Percentiles rank a stretch among this genome's conserved stretches.
Conservation (phyloP, 1,140 invertebrate genomes). For the Cydia splendana region DNA sequence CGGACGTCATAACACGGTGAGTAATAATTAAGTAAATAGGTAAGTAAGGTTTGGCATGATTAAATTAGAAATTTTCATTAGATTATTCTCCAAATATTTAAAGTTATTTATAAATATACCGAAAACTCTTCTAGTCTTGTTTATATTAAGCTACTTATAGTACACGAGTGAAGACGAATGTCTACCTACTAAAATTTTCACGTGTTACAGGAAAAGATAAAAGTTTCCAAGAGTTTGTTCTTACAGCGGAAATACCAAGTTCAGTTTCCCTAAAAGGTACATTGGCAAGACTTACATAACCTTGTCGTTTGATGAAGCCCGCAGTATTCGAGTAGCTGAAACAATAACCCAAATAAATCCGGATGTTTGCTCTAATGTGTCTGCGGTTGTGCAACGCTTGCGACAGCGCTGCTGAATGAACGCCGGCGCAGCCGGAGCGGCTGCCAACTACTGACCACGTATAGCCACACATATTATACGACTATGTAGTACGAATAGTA, state of each 20-base stretch:
- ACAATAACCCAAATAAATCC: slow-evolving; percentile 38
- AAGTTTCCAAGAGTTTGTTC: not conserved
- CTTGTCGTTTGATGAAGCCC: not conserved
- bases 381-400: slow-evolving; percentile 37
- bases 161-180: not conserved
- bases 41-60: too few relatives aligned
- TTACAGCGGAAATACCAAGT: not conserved
- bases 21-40: too few relatives aligned
- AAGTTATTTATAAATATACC: not conserved
- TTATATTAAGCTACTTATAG: not conserved
- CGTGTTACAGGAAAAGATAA: not conserved
- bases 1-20: not conserved
- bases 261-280: not conserved
- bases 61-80: not conserved
- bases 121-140: not conserved
- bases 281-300: slow-evolving; percentile 3
- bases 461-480: not conserved
- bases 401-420: slow-evolving; percentile 26
- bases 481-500: not conserved
- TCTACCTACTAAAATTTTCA: not conserved
- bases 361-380: slow-evolving; percentile 38
- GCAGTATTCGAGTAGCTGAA: slow-evolving; percentile 33
- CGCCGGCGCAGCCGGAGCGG: not conserved
- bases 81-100: not conserved
- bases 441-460: not conserved